Percentiles rank a stretch among this genome's conserved stretches.
These are phyloP conservation scores for Scelioninae gen. 1 DNA, from an alignment of 2,888 invertebrate species.

Conservation along the genomic window DNA sequence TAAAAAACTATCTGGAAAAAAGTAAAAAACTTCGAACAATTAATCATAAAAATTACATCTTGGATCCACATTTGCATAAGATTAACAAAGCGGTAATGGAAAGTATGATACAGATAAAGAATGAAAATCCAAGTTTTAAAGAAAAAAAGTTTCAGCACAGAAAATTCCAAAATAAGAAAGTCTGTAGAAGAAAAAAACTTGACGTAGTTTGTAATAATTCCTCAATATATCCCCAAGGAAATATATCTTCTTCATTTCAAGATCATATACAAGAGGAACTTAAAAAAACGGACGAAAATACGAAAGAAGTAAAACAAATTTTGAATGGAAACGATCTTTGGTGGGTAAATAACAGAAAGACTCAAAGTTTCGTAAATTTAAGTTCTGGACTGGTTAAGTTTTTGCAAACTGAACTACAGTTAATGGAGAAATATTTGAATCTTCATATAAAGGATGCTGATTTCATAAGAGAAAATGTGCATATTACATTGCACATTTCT, in stretches of 20 bases:
- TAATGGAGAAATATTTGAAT: constrained; percentile 66
- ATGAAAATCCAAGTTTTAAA: background rate
- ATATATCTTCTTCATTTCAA: background rate
- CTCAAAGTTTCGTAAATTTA: background rate
- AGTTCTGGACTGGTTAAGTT: constrained; percentile 33
- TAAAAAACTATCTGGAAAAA: constrained; percentile 30
- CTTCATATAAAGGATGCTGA: constrained; percentile 67
- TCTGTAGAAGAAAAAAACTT: background rate
- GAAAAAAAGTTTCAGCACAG: background rate
- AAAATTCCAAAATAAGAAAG: background rate
- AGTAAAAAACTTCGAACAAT: background rate
- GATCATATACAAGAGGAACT: background rate
- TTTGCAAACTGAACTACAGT: constrained; percentile 62
- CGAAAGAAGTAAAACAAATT: background rate
- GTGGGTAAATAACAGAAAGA: constrained; percentile 29
- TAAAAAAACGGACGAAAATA: background rate
- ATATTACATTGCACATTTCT: constrained; percentile 72
- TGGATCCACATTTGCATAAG: constrained; percentile 16
- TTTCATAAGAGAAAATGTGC: constrained; percentile 70
- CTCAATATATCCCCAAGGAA: background rate
- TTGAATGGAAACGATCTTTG: background rate
- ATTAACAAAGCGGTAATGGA: constrained; percentile 23
- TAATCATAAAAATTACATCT: constrained; percentile 1
- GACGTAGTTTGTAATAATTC: background rate
- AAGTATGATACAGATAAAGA: constrained; percentile 1